Conservation (phyloP, 2,797 vertebrate species). For the Antennarius maculatus region DNA sequence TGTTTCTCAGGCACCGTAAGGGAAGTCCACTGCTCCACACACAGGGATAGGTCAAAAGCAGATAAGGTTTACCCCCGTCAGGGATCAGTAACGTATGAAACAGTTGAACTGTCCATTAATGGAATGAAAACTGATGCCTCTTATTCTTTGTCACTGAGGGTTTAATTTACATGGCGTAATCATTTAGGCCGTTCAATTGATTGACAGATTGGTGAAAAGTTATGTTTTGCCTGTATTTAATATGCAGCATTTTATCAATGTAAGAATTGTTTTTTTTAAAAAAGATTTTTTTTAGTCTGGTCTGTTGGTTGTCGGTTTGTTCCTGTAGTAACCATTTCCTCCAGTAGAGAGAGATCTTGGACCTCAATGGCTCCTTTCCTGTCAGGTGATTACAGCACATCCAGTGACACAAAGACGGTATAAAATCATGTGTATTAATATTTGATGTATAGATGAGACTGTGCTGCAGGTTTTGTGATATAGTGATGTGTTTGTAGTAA, state of each 20-base stretch:
- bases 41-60: too few species aligned
- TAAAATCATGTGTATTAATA: neutral
- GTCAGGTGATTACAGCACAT: neutral
- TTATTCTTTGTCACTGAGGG: too few species aligned
- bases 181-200: too few species aligned
- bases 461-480: neutral
- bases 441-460: neutral
- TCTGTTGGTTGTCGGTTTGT: neutral
- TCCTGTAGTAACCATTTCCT: neutral
- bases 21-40: too few species aligned
- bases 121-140: too few species aligned
- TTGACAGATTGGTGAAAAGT: too few species aligned
- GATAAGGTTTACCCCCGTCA: too few species aligned
- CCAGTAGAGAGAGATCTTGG: constrained; percentile 60
- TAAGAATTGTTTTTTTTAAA: neutral
- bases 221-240: neutral
- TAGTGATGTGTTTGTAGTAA: neutral
- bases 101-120: too few species aligned
- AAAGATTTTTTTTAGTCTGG: neutral
- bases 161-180: too few species aligned
- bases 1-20: too few species aligned
- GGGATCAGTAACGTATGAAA: too few species aligned
- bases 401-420: constrained; percentile 2
- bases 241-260: neutral
- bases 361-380: neutral